Percentiles rank a stretch among this genome's conserved stretches.
These are phyloP conservation scores for Cephalotes varians DNA, from an alignment of 2,888 invertebrate species.

Conservation along the genomic window DNA sequence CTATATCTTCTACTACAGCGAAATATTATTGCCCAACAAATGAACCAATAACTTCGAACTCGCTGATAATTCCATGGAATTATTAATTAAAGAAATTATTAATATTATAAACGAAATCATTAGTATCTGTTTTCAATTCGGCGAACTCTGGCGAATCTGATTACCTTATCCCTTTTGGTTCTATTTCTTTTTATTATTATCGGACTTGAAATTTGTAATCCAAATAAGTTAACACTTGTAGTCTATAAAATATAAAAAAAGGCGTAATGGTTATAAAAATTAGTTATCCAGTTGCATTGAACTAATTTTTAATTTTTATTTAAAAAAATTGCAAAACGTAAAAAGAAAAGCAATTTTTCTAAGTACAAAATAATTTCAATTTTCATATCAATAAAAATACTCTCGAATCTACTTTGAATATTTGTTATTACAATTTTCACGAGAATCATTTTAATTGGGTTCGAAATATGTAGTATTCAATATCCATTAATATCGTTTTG, in stretches of 20 bases:
- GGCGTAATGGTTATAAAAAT: background rate
- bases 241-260: background rate
- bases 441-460: background rate
- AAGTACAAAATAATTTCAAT: background rate
- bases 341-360: background rate
- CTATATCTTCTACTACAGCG: slow-evolving; percentile 66
- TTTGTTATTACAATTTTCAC: background rate
- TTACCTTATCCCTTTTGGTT: background rate
- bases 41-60: slow-evolving; percentile 32
- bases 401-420: background rate
- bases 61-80: slow-evolving; percentile 52
- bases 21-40: slow-evolving; percentile 69
- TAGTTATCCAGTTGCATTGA: background rate
- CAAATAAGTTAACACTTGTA: background rate
- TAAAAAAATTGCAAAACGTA: background rate
- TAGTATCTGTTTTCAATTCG: background rate
- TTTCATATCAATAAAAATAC: background rate
- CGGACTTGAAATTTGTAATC: no score
- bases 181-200: background rate
- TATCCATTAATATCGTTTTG: no score
- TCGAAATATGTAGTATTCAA: background rate
- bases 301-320: background rate
- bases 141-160: background rate
- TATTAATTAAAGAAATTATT: slow-evolving; percentile 34
- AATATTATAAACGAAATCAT: slow-evolving; percentile 5